Conservation (phyloP, 2,888 invertebrate genomes). For the Eupithecia vulgata region DNA sequence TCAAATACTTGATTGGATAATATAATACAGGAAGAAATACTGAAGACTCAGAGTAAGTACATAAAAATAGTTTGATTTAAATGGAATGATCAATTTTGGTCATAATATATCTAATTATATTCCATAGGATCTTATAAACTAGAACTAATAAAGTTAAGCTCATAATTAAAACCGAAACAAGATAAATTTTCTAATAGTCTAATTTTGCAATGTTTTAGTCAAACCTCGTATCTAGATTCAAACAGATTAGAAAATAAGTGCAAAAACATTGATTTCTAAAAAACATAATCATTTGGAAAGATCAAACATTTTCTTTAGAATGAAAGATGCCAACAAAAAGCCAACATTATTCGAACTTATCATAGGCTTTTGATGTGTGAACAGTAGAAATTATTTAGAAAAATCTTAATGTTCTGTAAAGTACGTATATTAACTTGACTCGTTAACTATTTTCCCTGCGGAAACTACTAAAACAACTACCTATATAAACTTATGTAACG, state of each 20-base stretch:
- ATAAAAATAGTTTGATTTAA: conserved; percentile 15
- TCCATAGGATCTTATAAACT: conserved; percentile 48
- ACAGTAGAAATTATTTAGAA: conserved; percentile 11
- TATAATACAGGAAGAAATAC: conserved; percentile 31
- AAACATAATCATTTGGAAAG: background rate
- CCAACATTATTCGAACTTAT: conserved; percentile 14
- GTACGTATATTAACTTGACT: conserved; percentile 18
- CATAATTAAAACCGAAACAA: conserved; percentile 30
- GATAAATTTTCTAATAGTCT: conserved; percentile 16
- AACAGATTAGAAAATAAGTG: background rate
- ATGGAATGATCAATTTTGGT: conserved; percentile 13
- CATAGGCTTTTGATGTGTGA: conserved; percentile 24
- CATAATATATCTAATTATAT: conserved; percentile 37
- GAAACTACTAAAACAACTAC: conserved; percentile 15
- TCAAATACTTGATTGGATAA: conserved; percentile 31
- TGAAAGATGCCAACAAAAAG: conserved; percentile 9
- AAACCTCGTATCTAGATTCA: background rate
- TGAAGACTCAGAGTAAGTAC: conserved; percentile 27
- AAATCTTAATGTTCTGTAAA: conserved; percentile 16
- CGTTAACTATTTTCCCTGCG: conserved; percentile 7
- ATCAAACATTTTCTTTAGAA: background rate
- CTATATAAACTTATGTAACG: conserved; percentile 27
- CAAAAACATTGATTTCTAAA: background rate
- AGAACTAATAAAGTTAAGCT: conserved; percentile 49
- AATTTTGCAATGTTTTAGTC: conserved; percentile 9